Evolutionary conservation across 2,113 vertebrate species (phyloP), one percentile per base, ranked within the genome.

Genomic region (Scortum barcoo): DNA sequence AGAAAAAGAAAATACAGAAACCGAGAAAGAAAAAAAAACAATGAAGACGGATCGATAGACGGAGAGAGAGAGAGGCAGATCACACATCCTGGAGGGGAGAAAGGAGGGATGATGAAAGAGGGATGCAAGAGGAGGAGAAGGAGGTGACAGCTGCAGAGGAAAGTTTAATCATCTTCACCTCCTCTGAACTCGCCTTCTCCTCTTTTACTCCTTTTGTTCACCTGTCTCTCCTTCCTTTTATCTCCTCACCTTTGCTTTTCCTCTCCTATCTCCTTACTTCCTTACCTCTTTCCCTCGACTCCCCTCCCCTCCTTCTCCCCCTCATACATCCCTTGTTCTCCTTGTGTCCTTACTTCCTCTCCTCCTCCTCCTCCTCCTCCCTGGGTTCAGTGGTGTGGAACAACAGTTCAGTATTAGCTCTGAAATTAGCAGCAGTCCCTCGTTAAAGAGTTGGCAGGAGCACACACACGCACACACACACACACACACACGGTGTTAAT

Each of bases 381-480:
- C 95, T 94, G 96, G 94, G 96, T 94, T 93, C 96, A 95, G 48
- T 94, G 95, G 96, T 94, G 96, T 95, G 96, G 97, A 98, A 98
- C 96, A 17, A n/a, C n/a, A n/a, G 95, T 95, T 97, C 96, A 93
- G 95, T 97, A 97, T 98, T 97, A 97, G 96, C 96, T 97, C 95
- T 95, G 97, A 98, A 98, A 99, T 98, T 98, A 98, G 96, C 95
- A 96, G 95, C 95, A 94, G 96, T 96, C 96, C 95, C 96, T 95
- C 95, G 96, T 96, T 98, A 98, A 98, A 97, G 95, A 96, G 94
- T 95, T 97, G 96, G 96, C 96, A 96, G 90, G 53, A 78, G 50
- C 65, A 48, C 68, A 74, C 80, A 70, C 77, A 72, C 62, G 50
- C 33, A 70, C 51, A 66, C 74, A 73, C 65, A 50, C 58, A 73